phyloP scores from a whole-genome alignment of 2,113 vertebrate genomes.

The Platycercus adscitus region DNA sequence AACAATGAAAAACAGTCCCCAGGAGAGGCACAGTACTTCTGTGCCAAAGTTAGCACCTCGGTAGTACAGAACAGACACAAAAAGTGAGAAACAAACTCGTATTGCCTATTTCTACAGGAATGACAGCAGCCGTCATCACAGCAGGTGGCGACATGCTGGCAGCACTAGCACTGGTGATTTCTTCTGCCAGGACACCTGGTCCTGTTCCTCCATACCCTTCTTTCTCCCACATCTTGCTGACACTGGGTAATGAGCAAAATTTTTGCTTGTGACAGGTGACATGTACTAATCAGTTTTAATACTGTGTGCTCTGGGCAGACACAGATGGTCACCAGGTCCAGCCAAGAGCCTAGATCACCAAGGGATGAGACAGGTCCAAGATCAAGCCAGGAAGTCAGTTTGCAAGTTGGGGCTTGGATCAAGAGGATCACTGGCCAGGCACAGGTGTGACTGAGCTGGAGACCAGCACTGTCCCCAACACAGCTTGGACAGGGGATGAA shows the following conservation, averaged over 20 bases:
- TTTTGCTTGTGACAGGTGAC: neutral
- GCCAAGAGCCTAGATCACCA: neutral
- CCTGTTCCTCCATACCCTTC: neutral
- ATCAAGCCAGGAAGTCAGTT: neutral
- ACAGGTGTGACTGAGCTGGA: neutral
- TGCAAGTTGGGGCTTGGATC: neutral
- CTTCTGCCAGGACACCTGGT: neutral
- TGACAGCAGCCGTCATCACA: neutral
- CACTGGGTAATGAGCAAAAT: neutral
- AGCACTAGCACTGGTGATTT: neutral
- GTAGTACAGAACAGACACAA: neutral
- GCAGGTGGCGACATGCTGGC: neutral
- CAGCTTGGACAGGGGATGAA: rapidly evolving
- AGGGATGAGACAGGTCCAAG: neutral
- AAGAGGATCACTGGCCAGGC: neutral
- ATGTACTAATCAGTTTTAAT: neutral
- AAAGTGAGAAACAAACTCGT: neutral
- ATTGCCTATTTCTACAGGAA: neutral
- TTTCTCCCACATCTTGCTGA: neutral
- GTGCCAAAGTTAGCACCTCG: neutral
- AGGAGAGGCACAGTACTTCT: neutral
- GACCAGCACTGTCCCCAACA: neutral
- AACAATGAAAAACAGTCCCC: neutral
- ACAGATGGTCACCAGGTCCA: neutral
- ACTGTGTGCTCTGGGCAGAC: neutral